Base-by-base conservation (phyloP, 2,888 invertebrate genomes). In the Drosophila sordidula region DNA sequence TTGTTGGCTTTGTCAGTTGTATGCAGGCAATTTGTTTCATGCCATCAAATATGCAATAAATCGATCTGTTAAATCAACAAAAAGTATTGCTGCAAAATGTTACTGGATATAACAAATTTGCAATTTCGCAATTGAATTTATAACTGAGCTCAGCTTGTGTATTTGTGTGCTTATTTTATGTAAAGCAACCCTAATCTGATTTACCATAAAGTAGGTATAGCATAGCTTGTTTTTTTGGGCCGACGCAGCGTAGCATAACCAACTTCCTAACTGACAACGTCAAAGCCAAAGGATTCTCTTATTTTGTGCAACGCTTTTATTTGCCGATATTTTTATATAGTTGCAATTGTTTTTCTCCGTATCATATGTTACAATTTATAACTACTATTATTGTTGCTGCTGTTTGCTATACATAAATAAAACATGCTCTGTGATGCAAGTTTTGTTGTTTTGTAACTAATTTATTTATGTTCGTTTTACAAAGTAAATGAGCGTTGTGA, bases 11-110 rank as follows among this genome's bases (percentile, higher is more conserved):
- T 74, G 56, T 49, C 51, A 70, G 68, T 65, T 73, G 73, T 62
- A 74, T 63, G 62, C 72, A 74, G 66, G 69, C 87, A 87, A 84
- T 76, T 85, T 81, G 78, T 71, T 67, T 63, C 68, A 76, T 73
- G 70, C 66, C 71, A 83, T 84, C 84, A 78, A 80, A 84, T 72
- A 80, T 87, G 73, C 81, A 80, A 83, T 78, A 80, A 80, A 80
- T 87, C 73, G 75, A 71, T 55, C 72, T 72, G 72, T 72, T 70
- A 75, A 74, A 83, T 74, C 75, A 80, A 82, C 86, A 86, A 81
- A 69, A 67, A 69, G 55, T 54, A 57, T 38, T 45, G 29, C 44
- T 54, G 41, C 26, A 70, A 49, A 29, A 47, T 54, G 66, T 62
- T 77, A 69, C 76, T 59, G 65, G 51, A 45, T 46, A 68, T 65